A percentile compares a stretch with the other conserved stretches of the same genome.
Evolutionary conservation across 2,888 invertebrate species (phyloP).

Genomic region (Rotaria magnacalcarata): DNA sequence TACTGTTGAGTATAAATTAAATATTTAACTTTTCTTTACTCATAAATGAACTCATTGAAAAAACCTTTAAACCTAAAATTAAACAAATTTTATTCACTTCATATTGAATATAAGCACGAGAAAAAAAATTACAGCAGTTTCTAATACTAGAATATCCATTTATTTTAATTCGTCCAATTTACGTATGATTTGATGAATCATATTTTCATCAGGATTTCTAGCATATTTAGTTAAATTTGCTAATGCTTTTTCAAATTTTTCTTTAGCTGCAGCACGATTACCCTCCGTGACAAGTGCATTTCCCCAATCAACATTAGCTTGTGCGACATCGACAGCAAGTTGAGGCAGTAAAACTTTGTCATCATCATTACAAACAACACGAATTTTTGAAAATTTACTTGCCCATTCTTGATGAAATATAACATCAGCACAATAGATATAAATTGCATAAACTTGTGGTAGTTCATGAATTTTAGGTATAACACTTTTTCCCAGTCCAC

Average conservation of each 20-base stretch:
- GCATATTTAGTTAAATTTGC: background rate
- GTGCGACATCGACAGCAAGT: background rate
- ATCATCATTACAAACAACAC: background rate
- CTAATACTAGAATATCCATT: background rate
- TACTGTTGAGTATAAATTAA: too few relatives aligned
- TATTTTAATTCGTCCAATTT: background rate
- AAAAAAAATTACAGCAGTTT: too few relatives aligned
- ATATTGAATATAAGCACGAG: too few relatives aligned
- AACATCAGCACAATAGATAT: background rate
- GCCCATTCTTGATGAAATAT: background rate
- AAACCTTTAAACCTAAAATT: too few relatives aligned
- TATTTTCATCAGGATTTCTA: background rate
- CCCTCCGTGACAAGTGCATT: background rate
- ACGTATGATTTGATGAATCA: background rate
- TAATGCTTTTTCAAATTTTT: background rate
- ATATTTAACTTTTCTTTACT: too few relatives aligned
- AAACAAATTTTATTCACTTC: too few relatives aligned
- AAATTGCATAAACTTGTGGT: background rate
- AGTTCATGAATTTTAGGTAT: background rate
- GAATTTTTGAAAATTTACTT: background rate
- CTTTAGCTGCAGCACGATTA: background rate
- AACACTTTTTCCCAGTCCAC: background rate
- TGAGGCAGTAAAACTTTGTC: background rate
- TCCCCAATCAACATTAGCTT: background rate
- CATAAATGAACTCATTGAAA: too few relatives aligned